These are phyloP conservation scores for Helarctos malayanus DNA, from an alignment of 2,797 vertebrate species.

Conservation along the genomic window DNA sequence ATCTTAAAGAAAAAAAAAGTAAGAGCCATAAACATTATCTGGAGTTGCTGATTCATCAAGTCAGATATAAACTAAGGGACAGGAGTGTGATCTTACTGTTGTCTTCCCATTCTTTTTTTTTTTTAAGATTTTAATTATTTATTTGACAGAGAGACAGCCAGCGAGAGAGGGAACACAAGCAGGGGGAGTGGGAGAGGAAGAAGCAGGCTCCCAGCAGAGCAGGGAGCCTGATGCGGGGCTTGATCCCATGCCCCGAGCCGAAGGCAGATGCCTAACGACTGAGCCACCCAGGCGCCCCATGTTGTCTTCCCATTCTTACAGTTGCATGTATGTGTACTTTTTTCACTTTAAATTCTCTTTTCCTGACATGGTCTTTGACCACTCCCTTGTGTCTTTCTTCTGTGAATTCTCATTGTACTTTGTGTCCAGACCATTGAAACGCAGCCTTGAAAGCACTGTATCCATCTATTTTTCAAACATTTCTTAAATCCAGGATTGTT, in stretches of 20 bases:
- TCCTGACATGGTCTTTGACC: not conserved
- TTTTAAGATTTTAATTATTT: too few relatives aligned
- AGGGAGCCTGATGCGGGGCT: too few relatives aligned
- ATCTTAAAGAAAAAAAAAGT: too few relatives aligned
- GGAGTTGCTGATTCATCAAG: not conserved
- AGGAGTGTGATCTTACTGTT: not conserved
- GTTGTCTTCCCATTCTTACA: not conserved
- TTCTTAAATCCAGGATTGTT: not conserved
- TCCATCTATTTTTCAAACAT: not conserved
- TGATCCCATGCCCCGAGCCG: too few relatives aligned
- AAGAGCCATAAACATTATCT: not conserved
- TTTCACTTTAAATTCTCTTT: not conserved
- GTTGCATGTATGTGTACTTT: not conserved
- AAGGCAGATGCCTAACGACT: too few relatives aligned
- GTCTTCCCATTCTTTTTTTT: too few relatives aligned
- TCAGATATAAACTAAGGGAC: not conserved
- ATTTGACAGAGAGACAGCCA: too few relatives aligned
- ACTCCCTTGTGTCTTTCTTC: not conserved
- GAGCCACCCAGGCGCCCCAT: too few relatives aligned
- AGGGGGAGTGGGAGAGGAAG: too few relatives aligned
- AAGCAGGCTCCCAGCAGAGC: too few relatives aligned
- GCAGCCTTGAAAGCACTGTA: not conserved
- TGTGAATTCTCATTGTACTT: not conserved
- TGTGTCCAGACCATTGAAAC: not conserved
- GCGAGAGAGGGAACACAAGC: too few relatives aligned